Conservation (phyloP, 2,888 invertebrate genomes). For the Deladenus siricidicola region DNA sequence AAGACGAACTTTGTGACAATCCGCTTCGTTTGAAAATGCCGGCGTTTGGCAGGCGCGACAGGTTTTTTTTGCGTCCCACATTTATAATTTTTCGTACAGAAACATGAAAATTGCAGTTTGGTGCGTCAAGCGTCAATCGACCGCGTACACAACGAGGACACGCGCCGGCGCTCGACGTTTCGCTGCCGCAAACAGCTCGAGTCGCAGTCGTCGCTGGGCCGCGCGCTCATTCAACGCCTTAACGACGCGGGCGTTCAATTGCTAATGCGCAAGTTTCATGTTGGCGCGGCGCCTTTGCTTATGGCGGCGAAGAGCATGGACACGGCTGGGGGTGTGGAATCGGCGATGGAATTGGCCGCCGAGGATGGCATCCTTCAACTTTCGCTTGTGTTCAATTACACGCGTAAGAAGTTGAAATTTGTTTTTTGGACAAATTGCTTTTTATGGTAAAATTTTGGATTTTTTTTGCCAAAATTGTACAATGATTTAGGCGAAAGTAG, state of each 20-base stretch:
- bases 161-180: slow-evolving; percentile 41
- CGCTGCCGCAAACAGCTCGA: slow-evolving; percentile 38
- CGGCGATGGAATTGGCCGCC: slow-evolving; percentile 17
- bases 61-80: no score
- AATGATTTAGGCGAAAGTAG: slow-evolving; percentile 22
- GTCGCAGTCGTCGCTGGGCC: slow-evolving; percentile 23
- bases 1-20: no score
- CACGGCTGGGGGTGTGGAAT: not conserved
- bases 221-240: slow-evolving; percentile 42
- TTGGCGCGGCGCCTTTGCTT: no score
- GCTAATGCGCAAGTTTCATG: no score
- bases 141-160: slow-evolving; percentile 30
- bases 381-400: slow-evolving; percentile 33
- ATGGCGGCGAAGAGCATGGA: not conserved
- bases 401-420: slow-evolving; percentile 9
- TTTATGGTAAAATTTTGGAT: slow-evolving; percentile 2
- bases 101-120: no score
- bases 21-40: no score
- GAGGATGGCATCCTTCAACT: no score
- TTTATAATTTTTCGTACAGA: no score
- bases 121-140: slow-evolving; percentile 24
- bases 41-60: no score
- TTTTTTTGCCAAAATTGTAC: not conserved
- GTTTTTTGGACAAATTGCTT: not conserved
- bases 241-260: slow-evolving; percentile 51